Evolutionary conservation across 2,888 invertebrate species (phyloP).

Genomic region (Ctena decussata): DNA sequence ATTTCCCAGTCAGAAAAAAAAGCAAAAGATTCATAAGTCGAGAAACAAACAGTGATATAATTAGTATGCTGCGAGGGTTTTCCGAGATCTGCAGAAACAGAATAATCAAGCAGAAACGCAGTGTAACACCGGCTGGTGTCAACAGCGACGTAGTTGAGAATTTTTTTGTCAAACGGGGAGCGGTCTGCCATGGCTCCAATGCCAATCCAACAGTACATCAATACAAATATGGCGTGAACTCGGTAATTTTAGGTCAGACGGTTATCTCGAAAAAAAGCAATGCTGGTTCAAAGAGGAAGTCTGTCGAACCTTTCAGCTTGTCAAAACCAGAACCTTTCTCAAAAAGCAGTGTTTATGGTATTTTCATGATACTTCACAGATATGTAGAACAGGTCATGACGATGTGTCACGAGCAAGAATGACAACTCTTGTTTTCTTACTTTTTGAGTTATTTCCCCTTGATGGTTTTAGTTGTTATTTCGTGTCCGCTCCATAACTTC

Average conservation of each 20-base stretch:
- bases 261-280: slow-evolving; percentile 54
- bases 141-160: slow-evolving; percentile 54
- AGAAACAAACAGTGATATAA: slow-evolving; percentile 42
- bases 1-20: slow-evolving; percentile 27
- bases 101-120: slow-evolving; percentile 25
- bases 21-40: slow-evolving; percentile 43
- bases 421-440: too few relatives aligned
- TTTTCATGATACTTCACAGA: too few relatives aligned
- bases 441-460: too few relatives aligned
- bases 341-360: too few relatives aligned
- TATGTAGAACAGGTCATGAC: too few relatives aligned
- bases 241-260: slow-evolving; percentile 48
- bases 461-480: too few relatives aligned
- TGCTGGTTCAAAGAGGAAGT: neutral
- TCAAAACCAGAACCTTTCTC: too few relatives aligned
- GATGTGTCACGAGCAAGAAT: too few relatives aligned
- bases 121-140: slow-evolving; percentile 39
- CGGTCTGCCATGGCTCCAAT: slow-evolving; percentile 45
- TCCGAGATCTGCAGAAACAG: slow-evolving; percentile 27
- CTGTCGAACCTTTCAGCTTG: too few relatives aligned
- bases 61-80: slow-evolving; percentile 40
- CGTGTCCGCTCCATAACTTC: too few relatives aligned
- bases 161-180: slow-evolving; percentile 48
- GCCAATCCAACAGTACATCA: slow-evolving; percentile 44
- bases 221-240: slow-evolving; percentile 50